phyloP scores from a whole-genome alignment of 2,888 invertebrate genomes.

The Leptinotarsa peninsularis region DNA sequence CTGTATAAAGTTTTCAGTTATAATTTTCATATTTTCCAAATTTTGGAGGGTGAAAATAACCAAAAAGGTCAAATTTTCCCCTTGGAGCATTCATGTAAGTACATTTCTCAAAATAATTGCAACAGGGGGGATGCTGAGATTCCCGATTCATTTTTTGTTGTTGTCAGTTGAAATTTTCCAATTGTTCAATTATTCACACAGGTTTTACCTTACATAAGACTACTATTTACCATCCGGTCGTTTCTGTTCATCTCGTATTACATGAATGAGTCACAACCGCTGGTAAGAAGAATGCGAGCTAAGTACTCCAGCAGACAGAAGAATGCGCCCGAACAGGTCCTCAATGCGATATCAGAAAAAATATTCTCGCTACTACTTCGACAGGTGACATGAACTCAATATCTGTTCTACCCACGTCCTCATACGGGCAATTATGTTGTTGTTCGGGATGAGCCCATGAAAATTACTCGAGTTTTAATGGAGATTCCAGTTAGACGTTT shows the following conservation, averaged over 20 bases:
- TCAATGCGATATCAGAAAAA: constrained; percentile 46
- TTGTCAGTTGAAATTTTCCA: too few relatives aligned
- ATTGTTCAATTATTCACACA: too few relatives aligned
- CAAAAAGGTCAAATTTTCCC: too few relatives aligned
- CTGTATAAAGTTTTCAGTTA: too few relatives aligned
- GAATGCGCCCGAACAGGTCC: constrained; percentile 56
- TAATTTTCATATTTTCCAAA: too few relatives aligned
- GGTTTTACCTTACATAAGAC: too few relatives aligned
- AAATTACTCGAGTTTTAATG: constrained; percentile 6
- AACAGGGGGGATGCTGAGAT: too few relatives aligned
- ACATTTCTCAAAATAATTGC: too few relatives aligned
- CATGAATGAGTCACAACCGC: constrained; percentile 49
- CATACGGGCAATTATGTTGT: constrained; percentile 17
- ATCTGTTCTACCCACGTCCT: constrained; percentile 7
- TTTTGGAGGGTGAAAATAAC: too few relatives aligned
- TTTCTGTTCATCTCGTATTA: constrained; percentile 27
- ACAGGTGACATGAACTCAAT: constrained; percentile 35
- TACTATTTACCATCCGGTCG: not conserved
- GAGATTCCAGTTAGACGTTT: not conserved
- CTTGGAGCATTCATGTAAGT: too few relatives aligned
- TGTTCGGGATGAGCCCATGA: constrained; percentile 4
- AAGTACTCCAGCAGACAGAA: constrained; percentile 50
- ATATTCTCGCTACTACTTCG: constrained; percentile 32
- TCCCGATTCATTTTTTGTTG: too few relatives aligned
- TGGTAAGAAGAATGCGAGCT: constrained; percentile 49